Evolutionary conservation across 2,797 vertebrate genomes (phyloP), one percentile per base, ranked within the genome.

Genomic region (Chaenodraco wilsoni): DNA sequence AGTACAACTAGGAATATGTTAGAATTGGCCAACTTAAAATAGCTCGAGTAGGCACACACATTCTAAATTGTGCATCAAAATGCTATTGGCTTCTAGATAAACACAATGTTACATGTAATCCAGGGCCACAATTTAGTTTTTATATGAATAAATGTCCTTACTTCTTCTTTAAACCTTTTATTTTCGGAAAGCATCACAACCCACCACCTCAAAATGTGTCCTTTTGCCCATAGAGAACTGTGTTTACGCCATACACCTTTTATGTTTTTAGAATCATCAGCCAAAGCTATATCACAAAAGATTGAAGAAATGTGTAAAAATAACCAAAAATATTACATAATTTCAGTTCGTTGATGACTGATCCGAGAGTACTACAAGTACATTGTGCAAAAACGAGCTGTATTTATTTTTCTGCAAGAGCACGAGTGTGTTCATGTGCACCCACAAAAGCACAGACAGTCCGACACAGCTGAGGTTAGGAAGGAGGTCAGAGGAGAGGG

Each of bases 401-500:
- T n/a, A 51, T 65, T 76, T 74, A 49, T 48, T 78, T 65, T 54
- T 72, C 62, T 77, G 59, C 45, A 19, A 7, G 51, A 45, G 63
- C 75, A 63, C 41, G 50, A 81, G 78, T 64, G 45, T 65, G 9
- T 71, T 80, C 56, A 69, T 54, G 45, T 85, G 82, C 19, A 10
- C 50, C 57, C 59, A 66, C 51, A 72, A 9, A 76, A 62, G 72
- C n/a, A 62, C 71, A 69, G 63, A 27, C 65, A 41, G 62, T 60
- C 65, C 49, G 62, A 76, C 79, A 64, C 79, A 89, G 84, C 86
- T 89, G 87, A 91, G 88, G 84, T 87, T 84, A 76, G 3, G 10
- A 69, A 82, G 68, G 86, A 91, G 89, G 94, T 93, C 91, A 91
- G 74, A 74, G 72, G 67, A 72, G 79, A 86, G 78, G 69, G 81